A percentile compares a stretch with the other conserved stretches of the same genome.
Evolutionary conservation across 2,113 vertebrate species (phyloP).

Genomic region (Machaerirhynchus nigripectus): DNA sequence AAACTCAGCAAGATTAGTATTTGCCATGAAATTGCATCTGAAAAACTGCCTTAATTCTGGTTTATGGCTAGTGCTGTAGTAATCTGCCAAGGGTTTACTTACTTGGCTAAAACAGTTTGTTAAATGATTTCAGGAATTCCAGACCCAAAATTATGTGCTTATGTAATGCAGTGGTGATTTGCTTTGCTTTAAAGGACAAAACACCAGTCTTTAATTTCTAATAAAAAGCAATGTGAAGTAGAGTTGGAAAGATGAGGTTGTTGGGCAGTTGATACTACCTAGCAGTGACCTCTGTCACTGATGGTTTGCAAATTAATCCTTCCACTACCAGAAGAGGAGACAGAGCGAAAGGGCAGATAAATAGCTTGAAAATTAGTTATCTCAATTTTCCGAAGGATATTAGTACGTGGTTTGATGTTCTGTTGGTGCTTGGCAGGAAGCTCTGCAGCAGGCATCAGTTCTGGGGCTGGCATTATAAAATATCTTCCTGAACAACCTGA

Average conservation of each 20-base stretch:
- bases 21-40: background rate
- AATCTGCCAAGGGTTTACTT: background rate
- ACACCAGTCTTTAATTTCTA: background rate
- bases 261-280: background rate
- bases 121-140: background rate
- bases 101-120: background rate
- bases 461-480: background rate
- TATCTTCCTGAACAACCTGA: background rate
- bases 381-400: background rate
- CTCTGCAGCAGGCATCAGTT: background rate
- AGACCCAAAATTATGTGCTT: background rate
- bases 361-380: background rate
- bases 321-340: background rate
- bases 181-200: background rate
- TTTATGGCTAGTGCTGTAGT: background rate
- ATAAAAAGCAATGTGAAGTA: background rate
- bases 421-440: background rate
- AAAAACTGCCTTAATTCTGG: background rate
- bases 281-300: background rate
- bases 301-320: background rate
- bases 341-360: background rate
- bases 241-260: background rate
- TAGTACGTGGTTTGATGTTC: background rate
- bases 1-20: background rate
- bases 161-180: background rate